A percentile compares a stretch with the other conserved stretches of the same genome.
phyloP scores from a whole-genome alignment of 2,797 vertebrate species.

The Avahi laniger region DNA sequence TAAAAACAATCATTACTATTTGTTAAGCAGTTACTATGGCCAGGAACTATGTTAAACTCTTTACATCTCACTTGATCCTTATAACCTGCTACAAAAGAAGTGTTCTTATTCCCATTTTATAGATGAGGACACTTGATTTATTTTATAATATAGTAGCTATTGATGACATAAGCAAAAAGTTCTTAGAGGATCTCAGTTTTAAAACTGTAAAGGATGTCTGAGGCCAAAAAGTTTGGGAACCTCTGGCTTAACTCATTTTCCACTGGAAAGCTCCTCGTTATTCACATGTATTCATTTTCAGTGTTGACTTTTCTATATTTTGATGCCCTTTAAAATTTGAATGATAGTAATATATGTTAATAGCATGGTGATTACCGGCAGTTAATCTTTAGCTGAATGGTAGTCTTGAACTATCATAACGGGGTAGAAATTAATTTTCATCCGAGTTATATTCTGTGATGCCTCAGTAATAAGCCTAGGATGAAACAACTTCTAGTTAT shows the following conservation, averaged over 20 bases:
- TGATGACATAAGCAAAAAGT: slow-evolving; percentile 1
- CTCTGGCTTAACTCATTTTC: not conserved
- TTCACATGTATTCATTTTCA: not conserved
- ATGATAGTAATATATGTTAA: not conserved
- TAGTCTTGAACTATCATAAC: slow-evolving; percentile 8
- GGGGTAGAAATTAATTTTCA: slow-evolving; percentile 24
- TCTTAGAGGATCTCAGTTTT: not conserved
- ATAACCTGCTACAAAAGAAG: not conserved
- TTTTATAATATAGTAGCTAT: not conserved
- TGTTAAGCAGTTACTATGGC: not conserved
- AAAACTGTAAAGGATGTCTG: not conserved
- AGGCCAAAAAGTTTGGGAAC: not conserved
- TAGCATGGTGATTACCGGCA: not conserved
- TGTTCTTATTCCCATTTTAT: not conserved
- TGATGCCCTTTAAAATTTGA: slow-evolving; percentile 8
- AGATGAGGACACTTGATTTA: not conserved
- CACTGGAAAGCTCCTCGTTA: not conserved
- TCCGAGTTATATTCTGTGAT: not conserved
- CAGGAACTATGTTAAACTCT: not conserved
- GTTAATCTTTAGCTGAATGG: not conserved
- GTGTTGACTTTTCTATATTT: not conserved
- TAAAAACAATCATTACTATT: not conserved
- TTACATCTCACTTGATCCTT: slow-evolving; percentile 14
- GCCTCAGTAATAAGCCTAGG: not conserved
- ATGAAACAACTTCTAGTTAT: not conserved